Base-by-base conservation (phyloP, 53 echinoderm and acorn worm species). In the Stichopus horrens region DNA sequence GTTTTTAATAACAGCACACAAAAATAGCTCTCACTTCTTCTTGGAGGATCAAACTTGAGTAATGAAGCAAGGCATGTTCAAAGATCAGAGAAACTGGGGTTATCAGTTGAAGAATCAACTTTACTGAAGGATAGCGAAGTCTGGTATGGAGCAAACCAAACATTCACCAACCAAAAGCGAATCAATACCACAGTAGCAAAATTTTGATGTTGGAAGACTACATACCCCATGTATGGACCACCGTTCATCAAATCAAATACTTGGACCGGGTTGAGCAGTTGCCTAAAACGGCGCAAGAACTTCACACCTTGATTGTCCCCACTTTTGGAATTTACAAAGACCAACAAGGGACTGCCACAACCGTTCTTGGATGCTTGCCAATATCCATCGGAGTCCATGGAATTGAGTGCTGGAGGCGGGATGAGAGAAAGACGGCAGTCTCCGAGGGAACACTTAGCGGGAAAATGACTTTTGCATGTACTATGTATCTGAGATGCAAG, bases 221-320 rank as follows among this genome's bases (percentile, higher is more conserved):
- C 94, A 91, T 79, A 98, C 99, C 99, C 99, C 76, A 98, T 92
- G 86, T 93, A 91, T 7, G 99, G 99, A 37, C 99, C 99, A 21
- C 95, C 92, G 78, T 98, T 98, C 93, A 96, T 98, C 9, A 98
- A 90, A 84, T 98, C 99, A 86, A 98, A 98, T 71, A 98, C 99
- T 92, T 98, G 99, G 75, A 95, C 98, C 51, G 95, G 99, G 79
- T 96, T 98, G 52, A 98, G 89, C 58, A 98, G 92, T 88, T 98
- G 99, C 86, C 95, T 95, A 79, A 98, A 98, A 21, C 99, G 95
- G 2, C 99, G 92, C 16, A 98, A 90, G 89, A 98, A 98, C 89
- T 94, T 95, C 63, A 98, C 99, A 10, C 99, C 99, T 88, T 98
- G 99, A 82, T 98, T 98, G 92, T 98, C 99, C 1, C 99, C 99